phyloP scores from a whole-genome alignment of 1,140 invertebrate genomes.

The Lucilia sericata region DNA sequence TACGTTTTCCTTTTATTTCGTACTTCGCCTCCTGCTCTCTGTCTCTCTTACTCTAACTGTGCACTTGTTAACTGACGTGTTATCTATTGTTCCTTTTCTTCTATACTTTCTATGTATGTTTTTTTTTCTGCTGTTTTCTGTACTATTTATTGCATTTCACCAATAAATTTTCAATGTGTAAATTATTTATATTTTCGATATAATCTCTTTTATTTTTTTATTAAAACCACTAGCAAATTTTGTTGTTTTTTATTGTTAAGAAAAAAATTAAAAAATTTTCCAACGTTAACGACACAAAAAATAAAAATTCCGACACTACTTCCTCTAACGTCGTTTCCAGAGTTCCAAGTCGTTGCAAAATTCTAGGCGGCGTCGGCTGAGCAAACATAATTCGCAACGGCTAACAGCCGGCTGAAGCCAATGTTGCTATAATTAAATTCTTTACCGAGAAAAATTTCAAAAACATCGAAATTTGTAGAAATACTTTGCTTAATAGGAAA shows the following conservation, averaged over 20 bases:
- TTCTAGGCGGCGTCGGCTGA: too few species aligned
- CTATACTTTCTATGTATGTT: not conserved
- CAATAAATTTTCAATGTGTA: not conserved
- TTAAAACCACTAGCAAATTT: not conserved
- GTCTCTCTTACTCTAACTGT: not conserved
- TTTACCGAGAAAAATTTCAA: too few species aligned
- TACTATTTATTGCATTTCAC: not conserved
- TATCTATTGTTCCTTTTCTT: not conserved
- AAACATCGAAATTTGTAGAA: too few species aligned
- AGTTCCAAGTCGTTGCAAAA: too few species aligned
- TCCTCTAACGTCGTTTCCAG: not conserved
- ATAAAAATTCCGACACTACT: conserved; percentile 3
- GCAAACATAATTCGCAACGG: too few species aligned
- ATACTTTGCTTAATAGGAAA: too few species aligned
- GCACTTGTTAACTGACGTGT: conserved; percentile 12
- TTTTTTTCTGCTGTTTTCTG: not conserved
- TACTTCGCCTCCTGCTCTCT: not conserved
- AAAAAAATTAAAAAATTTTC: conserved; percentile 11
- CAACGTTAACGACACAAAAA: conserved; percentile 1
- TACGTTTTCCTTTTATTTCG: not conserved
- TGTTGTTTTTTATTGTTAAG: not conserved
- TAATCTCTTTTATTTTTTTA: not conserved
- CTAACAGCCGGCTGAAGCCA: too few species aligned
- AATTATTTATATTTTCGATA: not conserved
- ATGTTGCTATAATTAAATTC: too few species aligned